A percentile compares a stretch with the other conserved stretches of the same genome.
Conservation (phyloP, 2,113 vertebrate species). For the Indri indri region DNA sequence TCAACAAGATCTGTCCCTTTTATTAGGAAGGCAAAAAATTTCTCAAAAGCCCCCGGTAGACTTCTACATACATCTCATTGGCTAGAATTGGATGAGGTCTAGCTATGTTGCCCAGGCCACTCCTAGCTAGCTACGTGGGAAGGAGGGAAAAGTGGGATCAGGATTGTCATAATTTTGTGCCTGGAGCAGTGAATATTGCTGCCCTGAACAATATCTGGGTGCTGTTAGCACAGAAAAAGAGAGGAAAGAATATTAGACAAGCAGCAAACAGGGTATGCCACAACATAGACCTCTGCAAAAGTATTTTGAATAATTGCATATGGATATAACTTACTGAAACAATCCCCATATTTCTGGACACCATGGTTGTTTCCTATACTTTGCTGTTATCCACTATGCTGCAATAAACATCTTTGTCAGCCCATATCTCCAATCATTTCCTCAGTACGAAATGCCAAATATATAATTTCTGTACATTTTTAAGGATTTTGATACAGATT, state of each 20-base stretch:
- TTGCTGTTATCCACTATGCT: background rate
- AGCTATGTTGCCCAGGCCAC: background rate
- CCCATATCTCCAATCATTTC: background rate
- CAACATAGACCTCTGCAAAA: background rate
- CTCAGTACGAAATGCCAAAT: conserved; percentile 33
- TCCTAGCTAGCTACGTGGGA: background rate
- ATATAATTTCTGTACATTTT: conserved; percentile 22
- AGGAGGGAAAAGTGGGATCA: background rate
- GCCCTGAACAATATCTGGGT: background rate
- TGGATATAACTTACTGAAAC: background rate
- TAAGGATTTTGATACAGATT: conserved; percentile 21
- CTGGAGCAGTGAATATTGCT: background rate
- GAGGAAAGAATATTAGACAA: background rate
- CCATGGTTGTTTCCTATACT: background rate
- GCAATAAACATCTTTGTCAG: background rate
- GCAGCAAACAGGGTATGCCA: background rate
- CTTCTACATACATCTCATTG: conserved; percentile 1
- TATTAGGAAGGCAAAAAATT: conserved; percentile 21
- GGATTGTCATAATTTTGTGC: conserved; percentile 10
- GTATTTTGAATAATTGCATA: conserved; percentile 13
- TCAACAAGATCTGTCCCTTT: background rate
- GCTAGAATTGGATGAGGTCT: background rate
- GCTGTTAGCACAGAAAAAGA: background rate
- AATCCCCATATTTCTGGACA: background rate
- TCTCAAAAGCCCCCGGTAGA: conserved; percentile 15